These are phyloP conservation scores for Macrobrachium rosenbergii DNA, from an alignment of 1,140 invertebrate genomes.

Conservation along the genomic window DNA sequence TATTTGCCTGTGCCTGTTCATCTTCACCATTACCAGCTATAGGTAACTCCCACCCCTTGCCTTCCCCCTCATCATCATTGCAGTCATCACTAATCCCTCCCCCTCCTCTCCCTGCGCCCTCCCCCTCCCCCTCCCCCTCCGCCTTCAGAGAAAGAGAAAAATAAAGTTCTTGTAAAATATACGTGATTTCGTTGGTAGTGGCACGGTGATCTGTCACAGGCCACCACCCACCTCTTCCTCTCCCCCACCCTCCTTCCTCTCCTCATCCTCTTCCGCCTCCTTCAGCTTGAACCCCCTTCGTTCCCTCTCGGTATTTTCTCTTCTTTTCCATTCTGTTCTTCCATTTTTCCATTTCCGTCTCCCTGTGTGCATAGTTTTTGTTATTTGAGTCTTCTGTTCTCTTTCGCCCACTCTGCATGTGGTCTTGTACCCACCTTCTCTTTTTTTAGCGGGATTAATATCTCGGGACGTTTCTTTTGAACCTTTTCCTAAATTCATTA, in stretches of 20 bases:
- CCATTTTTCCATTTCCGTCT: too few relatives aligned
- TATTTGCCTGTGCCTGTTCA: too few relatives aligned
- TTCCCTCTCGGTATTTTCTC: neutral
- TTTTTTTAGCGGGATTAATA: too few relatives aligned
- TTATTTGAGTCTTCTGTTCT: too few relatives aligned
- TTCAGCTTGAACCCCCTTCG: neutral
- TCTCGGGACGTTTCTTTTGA: too few relatives aligned
- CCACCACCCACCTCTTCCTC: neutral
- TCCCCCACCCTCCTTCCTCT: neutral
- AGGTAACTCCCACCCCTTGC: neutral
- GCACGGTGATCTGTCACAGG: constrained; percentile 40
- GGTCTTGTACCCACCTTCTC: too few relatives aligned
- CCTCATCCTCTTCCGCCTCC: neutral
- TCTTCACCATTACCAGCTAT: neutral
- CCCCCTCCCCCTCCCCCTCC: neutral
- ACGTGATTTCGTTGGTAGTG: constrained; percentile 48
- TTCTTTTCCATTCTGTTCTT: neutral
- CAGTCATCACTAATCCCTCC: neutral
- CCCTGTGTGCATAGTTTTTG: too few relatives aligned
- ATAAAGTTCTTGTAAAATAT: constrained; percentile 54
- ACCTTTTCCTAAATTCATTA: too few relatives aligned
- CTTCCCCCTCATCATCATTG: neutral
- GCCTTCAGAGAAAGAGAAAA: constrained; percentile 1
- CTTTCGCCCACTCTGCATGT: too few relatives aligned
- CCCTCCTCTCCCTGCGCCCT: neutral